Base-by-base conservation (phyloP, 1,140 invertebrate species). In the Drosophila grimshawi region DNA sequence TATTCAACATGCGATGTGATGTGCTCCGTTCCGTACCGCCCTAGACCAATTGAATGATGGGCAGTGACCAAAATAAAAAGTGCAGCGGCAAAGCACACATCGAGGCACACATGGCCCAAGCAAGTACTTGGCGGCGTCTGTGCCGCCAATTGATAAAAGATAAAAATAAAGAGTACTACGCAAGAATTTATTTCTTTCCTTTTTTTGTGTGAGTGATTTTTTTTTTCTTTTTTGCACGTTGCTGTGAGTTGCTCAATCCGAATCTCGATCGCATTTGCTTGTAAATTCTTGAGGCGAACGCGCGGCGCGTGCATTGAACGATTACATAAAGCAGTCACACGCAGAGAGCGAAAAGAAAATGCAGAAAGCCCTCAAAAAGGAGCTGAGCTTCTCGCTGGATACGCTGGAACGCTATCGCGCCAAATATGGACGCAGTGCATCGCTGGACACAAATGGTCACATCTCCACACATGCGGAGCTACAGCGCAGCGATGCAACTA, bases 71-170 rank as follows among this genome's bases (percentile, higher is more conserved):
- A 85, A 85, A 85, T 85, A 85, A 88, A 85, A 88, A 88, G 63
- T 86, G 70, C 74, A 45, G 10, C 39, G 10, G 7, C 49, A 49
- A 39, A 19, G 19, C 19, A 19, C n/a, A 10, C 27, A 27, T 33
- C 33, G 39, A 46, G 32, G 61, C 41, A 43, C 41, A 80, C 63
- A 74, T 70, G 64, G 78, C 78, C 59, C 69, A 72, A 72, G 55
- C 74, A 72, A 72, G 55, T 45, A 32, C 66, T 61, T 29, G 35
- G 33, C 32, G 48, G 29, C 49, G 52, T 39, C 33, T 60, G 56
- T 60, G 81, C 61, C 73, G 53, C 59, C 81, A 72, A 86, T 86
- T 86, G 83, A 86, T 86, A 86, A 86, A 86, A 88, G 83, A 86
- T 86, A 86, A 86, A 86, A 86, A 86, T 86, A 86, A 86, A 86